Base-by-base conservation (phyloP, 2,113 vertebrate genomes). In the Tetrax tetrax region DNA sequence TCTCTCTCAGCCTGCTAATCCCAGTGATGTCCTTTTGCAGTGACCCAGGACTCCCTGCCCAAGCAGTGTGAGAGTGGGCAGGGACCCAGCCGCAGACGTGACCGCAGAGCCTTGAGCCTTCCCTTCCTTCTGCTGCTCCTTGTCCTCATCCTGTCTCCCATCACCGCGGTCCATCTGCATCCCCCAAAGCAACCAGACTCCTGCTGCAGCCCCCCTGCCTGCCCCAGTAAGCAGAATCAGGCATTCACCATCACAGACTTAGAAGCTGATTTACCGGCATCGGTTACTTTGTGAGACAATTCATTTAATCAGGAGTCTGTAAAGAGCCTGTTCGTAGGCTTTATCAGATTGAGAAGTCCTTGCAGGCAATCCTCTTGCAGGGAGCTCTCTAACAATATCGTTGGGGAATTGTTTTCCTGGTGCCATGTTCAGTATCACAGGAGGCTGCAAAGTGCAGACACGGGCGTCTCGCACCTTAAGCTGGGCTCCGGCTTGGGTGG, bases 391-490 rank as follows among this genome's bases (percentile, higher is more conserved):
- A 41, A 16, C 18, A 50, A 13, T 74, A 56, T 33, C 3, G 0
- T 3, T 43, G 11, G 79, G 56, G 45, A 90, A 60, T 50, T 89
- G 14, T 59, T 85, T 83, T 74, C 71, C 70, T 74, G 72, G 14
- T 65, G 53, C 35, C 68, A 35, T 24, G 47, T 57, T 45, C 64
- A 31, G 24, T 70, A 54, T 56, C 41, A 31, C 35, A 61, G 59
- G 86, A 89, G 37, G 45, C 78, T 93, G 80, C 76, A 19, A 53
- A 41, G 31, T 7, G 7, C 12, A 23, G 60, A 27, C 28, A 5
- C 2, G 1, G 24, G 60, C 0, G 0, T 68, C 81, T 82, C 4
- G 4, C 28, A n/a, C 37, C 47, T 47, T 48, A 1, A 4, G 13
- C 47, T 79, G 78, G 37, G 29, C 63, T 72, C 69, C 1, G 3